Base-by-base conservation (phyloP, 35 echinoderm and acorn worm genomes). In the Stichopus chloronotus region DNA sequence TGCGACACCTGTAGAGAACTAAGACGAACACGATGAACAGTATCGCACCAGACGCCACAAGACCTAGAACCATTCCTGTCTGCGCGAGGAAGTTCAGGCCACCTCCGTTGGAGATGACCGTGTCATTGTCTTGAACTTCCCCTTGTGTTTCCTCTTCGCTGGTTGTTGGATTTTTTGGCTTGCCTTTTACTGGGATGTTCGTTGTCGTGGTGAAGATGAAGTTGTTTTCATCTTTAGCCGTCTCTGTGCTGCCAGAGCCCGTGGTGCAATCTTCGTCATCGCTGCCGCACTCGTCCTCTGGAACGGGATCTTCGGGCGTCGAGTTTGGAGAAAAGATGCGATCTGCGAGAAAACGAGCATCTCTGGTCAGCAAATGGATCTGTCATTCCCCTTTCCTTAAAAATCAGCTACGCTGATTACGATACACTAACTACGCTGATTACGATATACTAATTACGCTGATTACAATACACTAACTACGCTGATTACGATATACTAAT, bases 1-100 rank as follows among this genome's bases (percentile, higher is more conserved):
- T 99, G 52, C 95, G 94, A 93, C 92, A 99, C 76, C 96, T 99
- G 87, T 98, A 98, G 23, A 98, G 79, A 78, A 91, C 90, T 19
- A 96, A 53, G 53, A 98, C 91, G 57, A 98, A 58, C 9, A 98
- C 82, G 57, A 98, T 74, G 52, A 98, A 94, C 13, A 96, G 85
- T n/a, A 98, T 69, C 56, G 93, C 93, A 25, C 93, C 97, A 6
- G 91, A 91, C 10, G 95, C 93, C 7, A 96, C 97, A 0, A 96
- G 59, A 12, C 97, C 97, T 4, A 98, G 86, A 10, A 98, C 95
- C 91, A 98, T 86, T 17, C 93, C 92, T 74, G 97, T 96, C 65
- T 98, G 93, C 1, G 89, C 97, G 0, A 98, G 72, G 78, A 98
- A 98, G 53, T 92, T 90, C 52, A 97, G 78, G 17, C 93, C 95